Evolutionary conservation across 2,888 invertebrate genomes (phyloP).

Genomic region (Hemicrepidius hirtus): DNA sequence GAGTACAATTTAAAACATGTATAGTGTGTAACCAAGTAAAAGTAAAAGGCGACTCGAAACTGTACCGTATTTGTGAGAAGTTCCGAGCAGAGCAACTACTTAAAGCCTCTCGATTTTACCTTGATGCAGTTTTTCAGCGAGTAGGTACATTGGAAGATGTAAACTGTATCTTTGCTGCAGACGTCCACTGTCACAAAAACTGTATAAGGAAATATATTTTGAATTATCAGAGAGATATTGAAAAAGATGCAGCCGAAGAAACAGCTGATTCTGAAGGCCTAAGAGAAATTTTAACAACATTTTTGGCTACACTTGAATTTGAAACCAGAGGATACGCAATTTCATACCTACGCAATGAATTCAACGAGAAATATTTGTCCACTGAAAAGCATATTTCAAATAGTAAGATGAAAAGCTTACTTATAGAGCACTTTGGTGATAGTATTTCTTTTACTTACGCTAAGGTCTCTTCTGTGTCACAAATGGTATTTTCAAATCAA

Average conservation of each 20-base stretch:
- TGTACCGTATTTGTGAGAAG: slow-evolving; percentile 28
- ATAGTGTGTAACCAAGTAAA: not conserved
- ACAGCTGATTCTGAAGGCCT: not conserved
- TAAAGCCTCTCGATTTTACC: slow-evolving; percentile 31
- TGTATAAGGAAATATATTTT: slow-evolving; percentile 29
- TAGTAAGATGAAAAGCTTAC: slow-evolving; percentile 2
- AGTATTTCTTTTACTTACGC: slow-evolving; percentile 3
- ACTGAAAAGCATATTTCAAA: not conserved
- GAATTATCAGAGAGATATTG: slow-evolving; percentile 22
- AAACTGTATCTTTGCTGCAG: slow-evolving; percentile 16
- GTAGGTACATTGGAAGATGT: slow-evolving; percentile 23
- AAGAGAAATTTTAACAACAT: not conserved
- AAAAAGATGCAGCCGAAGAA: slow-evolving; percentile 10
- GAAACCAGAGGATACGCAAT: slow-evolving; percentile 14
- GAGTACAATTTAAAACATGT: slow-evolving; percentile 9
- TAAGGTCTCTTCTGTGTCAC: not conserved
- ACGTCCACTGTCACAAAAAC: slow-evolving; percentile 20
- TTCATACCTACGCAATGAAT: slow-evolving; percentile 13
- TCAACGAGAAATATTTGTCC: slow-evolving; percentile 11
- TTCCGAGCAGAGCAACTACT: slow-evolving; percentile 24
- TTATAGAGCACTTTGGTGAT: slow-evolving; percentile 19
- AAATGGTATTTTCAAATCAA: slow-evolving; percentile 16
- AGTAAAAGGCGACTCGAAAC: slow-evolving; percentile 8
- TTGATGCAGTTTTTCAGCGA: slow-evolving; percentile 23
- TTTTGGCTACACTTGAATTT: slow-evolving; percentile 8